Percentiles rank a stretch among this genome's conserved stretches.
Conservation (phyloP, 2,113 vertebrate species). For the Phylloscopus trochiloides region DNA sequence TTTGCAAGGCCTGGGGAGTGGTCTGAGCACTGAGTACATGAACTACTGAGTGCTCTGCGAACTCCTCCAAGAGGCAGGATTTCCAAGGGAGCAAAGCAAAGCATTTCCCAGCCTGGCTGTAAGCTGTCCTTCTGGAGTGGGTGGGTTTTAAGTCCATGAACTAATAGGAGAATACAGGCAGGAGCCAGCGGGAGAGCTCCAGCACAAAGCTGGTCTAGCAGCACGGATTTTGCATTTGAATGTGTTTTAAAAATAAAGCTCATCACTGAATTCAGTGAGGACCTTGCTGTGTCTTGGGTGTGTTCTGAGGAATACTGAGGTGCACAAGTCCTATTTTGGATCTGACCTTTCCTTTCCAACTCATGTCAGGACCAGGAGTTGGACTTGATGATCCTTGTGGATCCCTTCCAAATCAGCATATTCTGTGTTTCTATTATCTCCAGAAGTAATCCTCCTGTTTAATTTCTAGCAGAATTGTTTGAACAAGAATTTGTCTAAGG, state of each 20-base stretch:
- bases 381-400: not conserved
- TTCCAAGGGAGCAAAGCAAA: not conserved
- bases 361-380: not conserved
- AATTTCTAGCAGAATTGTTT: not conserved
- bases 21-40: not conserved
- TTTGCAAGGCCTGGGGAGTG: not conserved
- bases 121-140: not conserved
- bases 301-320: not conserved
- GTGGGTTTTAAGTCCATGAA: not conserved
- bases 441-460: not conserved
- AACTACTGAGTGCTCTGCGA: not conserved
- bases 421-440: not conserved
- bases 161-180: not conserved
- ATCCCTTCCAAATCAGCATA: not conserved
- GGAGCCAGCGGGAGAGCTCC: not conserved
- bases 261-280: not conserved
- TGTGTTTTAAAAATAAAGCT: not conserved
- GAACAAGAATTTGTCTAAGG: not conserved
- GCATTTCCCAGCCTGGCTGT: not conserved
- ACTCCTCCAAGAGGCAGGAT: not conserved
- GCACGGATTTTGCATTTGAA: not conserved
- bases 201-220: not conserved
- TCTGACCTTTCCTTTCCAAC: not conserved
- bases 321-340: fast-evolving
- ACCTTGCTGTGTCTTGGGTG: not conserved